Conservation (phyloP, 2,113 vertebrate species). For the Malurus elegans region DNA sequence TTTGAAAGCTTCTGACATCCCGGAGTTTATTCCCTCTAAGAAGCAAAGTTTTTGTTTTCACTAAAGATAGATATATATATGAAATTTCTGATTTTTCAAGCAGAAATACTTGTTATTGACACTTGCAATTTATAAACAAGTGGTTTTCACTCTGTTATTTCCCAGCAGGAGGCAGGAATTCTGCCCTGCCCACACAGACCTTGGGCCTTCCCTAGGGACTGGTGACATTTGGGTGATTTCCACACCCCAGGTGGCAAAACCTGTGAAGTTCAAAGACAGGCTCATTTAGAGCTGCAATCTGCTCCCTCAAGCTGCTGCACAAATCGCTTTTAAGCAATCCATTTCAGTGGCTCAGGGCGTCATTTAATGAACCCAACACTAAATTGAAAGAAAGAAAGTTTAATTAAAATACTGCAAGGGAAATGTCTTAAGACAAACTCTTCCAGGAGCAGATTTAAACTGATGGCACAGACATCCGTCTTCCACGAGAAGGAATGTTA, state of each 20-base stretch:
- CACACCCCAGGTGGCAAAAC: not conserved
- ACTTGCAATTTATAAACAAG: not conserved
- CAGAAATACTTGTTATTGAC: not conserved
- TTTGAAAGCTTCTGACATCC: not conserved
- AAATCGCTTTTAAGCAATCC: constrained; percentile 19
- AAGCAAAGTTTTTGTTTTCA: not conserved
- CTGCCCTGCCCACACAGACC: not conserved
- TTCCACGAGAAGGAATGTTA: not conserved
- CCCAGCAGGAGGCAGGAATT: not conserved
- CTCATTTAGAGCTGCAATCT: not conserved
- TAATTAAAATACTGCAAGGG: constrained; percentile 39
- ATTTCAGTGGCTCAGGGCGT: not conserved
- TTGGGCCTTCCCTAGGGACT: not conserved
- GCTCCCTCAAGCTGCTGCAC: not conserved
- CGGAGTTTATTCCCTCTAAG: not conserved
- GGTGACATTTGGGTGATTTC: not conserved
- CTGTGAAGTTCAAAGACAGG: not conserved
- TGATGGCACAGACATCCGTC: not conserved
- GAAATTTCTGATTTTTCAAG: not conserved
- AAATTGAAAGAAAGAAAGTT: constrained; percentile 23
- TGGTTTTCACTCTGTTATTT: not conserved
- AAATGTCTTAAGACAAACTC: not conserved
- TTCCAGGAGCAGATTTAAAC: not conserved
- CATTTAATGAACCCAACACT: not conserved
- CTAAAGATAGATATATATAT: not conserved